A percentile compares a stretch with the other conserved stretches of the same genome.
These are phyloP conservation scores for Drosophila melanosoma DNA, from an alignment of 2,888 invertebrate genomes.

Conservation along the genomic window DNA sequence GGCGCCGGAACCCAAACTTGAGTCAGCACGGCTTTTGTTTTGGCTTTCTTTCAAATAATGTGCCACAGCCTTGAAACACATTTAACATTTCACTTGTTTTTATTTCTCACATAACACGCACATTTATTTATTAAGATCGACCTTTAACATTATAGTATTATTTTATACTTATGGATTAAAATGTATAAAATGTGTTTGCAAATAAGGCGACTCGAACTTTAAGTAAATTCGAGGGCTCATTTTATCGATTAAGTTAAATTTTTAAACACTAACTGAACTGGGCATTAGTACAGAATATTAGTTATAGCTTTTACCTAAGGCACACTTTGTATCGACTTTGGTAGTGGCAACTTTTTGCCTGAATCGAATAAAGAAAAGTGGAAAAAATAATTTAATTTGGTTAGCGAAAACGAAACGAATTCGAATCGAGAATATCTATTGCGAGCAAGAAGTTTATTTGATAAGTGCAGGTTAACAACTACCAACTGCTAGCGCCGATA, in stretches of 20 bases:
- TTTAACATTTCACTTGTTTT: slow-evolving; percentile 57
- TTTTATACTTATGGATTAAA: background rate
- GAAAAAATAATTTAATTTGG: slow-evolving; percentile 7
- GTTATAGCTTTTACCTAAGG: slow-evolving; percentile 33
- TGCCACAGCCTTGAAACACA: slow-evolving; percentile 70
- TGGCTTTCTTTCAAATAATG: slow-evolving; percentile 49
- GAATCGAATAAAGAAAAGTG: background rate
- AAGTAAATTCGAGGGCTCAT: slow-evolving; percentile 42
- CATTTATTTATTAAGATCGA: slow-evolving; percentile 28
- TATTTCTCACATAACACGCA: slow-evolving; percentile 42
- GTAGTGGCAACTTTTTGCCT: background rate
- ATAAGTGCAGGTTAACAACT: slow-evolving; percentile 70
- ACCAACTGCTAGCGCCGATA: slow-evolving; percentile 51
- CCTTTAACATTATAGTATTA: background rate
- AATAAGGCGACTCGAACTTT: slow-evolving; percentile 38
- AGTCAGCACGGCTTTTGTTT: slow-evolving; percentile 59
- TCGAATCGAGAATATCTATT: slow-evolving; percentile 29
- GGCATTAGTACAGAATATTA: background rate
- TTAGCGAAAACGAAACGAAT: slow-evolving; percentile 24
- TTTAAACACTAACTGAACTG: slow-evolving; percentile 37
- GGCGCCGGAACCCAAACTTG: slow-evolving; percentile 31
- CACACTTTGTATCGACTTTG: slow-evolving; percentile 1
- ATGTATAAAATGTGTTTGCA: slow-evolving; percentile 11
- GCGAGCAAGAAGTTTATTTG: slow-evolving; percentile 65
- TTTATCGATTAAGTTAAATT: slow-evolving; percentile 74